These are phyloP conservation scores for Terebella lapidaria DNA, from an alignment of 2,888 invertebrate species.

Conservation along the genomic window DNA sequence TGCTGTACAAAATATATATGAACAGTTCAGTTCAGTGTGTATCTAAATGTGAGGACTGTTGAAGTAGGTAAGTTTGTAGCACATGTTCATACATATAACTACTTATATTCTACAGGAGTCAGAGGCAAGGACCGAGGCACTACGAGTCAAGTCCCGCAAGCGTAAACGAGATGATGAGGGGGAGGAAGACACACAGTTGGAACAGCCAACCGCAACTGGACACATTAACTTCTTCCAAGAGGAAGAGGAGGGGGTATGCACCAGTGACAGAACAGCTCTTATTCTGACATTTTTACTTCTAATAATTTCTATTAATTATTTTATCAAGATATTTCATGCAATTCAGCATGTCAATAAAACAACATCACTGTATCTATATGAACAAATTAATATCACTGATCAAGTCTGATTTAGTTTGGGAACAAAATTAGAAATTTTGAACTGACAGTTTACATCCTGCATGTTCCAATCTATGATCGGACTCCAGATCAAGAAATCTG, in stretches of 20 bases:
- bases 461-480: too few relatives aligned
- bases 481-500: slow-evolving; percentile 48
- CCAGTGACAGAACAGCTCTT: too few relatives aligned
- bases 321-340: neutral
- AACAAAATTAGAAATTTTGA: too few relatives aligned
- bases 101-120: slow-evolving; percentile 66
- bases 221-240: slow-evolving; percentile 86
- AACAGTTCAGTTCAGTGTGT: too few relatives aligned
- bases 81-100: too few relatives aligned
- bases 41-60: too few relatives aligned
- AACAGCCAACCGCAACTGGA: slow-evolving; percentile 18
- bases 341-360: too few relatives aligned
- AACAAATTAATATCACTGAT: neutral
- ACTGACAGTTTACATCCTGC: too few relatives aligned
- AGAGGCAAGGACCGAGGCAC: slow-evolving; percentile 72
- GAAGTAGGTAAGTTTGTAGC: too few relatives aligned
- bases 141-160: slow-evolving; percentile 62
- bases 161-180: slow-evolving; percentile 7
- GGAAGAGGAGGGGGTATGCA: slow-evolving; percentile 65
- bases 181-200: slow-evolving; percentile 7
- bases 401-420: neutral
- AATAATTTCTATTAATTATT: neutral
- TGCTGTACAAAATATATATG: too few relatives aligned
- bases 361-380: too few relatives aligned
- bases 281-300: neutral